phyloP scores from a whole-genome alignment of 2,888 invertebrate species.

The Aquatica leii region DNA sequence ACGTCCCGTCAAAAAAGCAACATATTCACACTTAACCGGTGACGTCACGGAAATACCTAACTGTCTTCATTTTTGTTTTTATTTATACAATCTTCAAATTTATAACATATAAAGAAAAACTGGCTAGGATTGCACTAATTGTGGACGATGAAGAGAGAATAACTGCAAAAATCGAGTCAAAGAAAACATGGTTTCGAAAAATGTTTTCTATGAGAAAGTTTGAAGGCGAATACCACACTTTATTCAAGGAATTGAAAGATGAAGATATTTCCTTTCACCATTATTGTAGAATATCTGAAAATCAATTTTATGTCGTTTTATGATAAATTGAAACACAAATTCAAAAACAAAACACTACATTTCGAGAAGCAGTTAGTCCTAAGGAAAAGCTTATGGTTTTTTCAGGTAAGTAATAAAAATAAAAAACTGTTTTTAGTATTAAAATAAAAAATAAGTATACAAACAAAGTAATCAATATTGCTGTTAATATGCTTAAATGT shows the following conservation, averaged over 20 bases:
- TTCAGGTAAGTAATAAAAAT: too few relatives aligned
- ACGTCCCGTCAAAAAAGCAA: too few relatives aligned
- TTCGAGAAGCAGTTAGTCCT: background rate
- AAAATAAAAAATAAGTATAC: too few relatives aligned
- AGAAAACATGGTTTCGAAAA: background rate
- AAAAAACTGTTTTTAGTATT: too few relatives aligned
- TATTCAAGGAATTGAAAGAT: background rate
- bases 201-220: background rate
- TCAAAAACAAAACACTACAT: background rate
- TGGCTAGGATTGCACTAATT: background rate
- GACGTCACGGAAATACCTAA: background rate
- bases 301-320: conserved; percentile 5
- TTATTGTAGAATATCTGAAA: too few relatives aligned
- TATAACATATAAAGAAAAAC: background rate
- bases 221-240: background rate
- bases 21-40: background rate
- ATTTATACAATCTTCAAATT: background rate
- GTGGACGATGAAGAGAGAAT: background rate
- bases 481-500: too few relatives aligned
- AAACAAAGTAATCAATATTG: too few relatives aligned
- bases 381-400: background rate
- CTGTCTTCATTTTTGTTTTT: background rate
- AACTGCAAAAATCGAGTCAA: background rate
- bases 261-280: background rate
- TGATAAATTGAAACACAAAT: background rate